Percentiles rank a stretch among this genome's conserved stretches.
Conservation (phyloP, 2,888 invertebrate genomes). For the Tetropium fuscum region DNA sequence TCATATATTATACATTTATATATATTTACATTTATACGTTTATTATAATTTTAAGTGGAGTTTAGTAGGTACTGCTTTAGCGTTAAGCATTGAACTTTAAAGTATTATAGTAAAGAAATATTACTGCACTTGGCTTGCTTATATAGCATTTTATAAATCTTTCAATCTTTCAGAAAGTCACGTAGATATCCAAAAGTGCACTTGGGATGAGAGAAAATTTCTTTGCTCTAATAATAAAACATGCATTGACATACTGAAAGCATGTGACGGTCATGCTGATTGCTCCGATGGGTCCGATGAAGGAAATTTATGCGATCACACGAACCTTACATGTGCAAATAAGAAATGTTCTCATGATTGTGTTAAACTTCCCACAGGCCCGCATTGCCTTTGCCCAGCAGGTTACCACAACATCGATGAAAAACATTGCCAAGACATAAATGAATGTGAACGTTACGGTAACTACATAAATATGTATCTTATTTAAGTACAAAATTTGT, state of each 20-base stretch:
- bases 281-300: constrained; percentile 77
- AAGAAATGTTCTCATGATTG: constrained; percentile 65
- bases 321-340: constrained; percentile 52
- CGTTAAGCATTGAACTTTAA: too few relatives aligned
- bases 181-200: constrained; percentile 65
- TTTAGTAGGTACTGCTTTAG: too few relatives aligned
- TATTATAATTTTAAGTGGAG: too few relatives aligned
- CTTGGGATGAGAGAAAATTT: constrained; percentile 66
- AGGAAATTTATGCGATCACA: constrained; percentile 60
- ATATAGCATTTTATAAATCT: too few relatives aligned
- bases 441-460: constrained; percentile 75
- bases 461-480: constrained; percentile 36
- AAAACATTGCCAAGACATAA: constrained; percentile 70
- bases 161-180: constrained; percentile 57
- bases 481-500: too few relatives aligned
- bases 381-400: constrained; percentile 71
- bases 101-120: too few relatives aligned
- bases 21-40: too few relatives aligned
- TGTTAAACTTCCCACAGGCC: constrained; percentile 67
- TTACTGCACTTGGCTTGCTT: too few relatives aligned
- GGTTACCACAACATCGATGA: constrained; percentile 64
- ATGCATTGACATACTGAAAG: constrained; percentile 68
- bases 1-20: too few relatives aligned
- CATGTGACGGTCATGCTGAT: constrained; percentile 70
- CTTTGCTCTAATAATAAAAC: constrained; percentile 68